A percentile compares a stretch with the other conserved stretches of the same genome.
Evolutionary conservation across 1,140 invertebrate species (phyloP).

Genomic region (Nasonia vitripennis): DNA sequence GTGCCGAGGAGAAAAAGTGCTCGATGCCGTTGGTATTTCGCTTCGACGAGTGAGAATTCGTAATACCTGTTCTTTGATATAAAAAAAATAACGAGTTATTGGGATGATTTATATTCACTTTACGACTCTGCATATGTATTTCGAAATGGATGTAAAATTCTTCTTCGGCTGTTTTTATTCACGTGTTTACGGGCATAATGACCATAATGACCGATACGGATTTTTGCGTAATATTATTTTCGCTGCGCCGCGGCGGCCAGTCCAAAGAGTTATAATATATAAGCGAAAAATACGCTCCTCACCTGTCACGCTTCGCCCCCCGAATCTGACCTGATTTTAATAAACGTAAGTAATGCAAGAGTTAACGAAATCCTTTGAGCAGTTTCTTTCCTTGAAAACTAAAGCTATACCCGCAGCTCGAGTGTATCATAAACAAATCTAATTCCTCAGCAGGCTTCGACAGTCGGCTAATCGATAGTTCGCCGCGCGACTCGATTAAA

Average conservation of each 20-base stretch:
- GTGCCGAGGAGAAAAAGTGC: background rate
- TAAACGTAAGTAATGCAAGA: background rate
- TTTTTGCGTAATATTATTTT: too few relatives aligned
- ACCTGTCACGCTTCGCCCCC: background rate
- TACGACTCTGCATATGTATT: background rate
- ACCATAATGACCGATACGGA: too few relatives aligned
- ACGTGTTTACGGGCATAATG: background rate
- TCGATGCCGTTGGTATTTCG: background rate
- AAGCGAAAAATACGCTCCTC: background rate
- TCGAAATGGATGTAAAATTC: background rate
- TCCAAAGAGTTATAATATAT: background rate
- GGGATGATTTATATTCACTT: background rate
- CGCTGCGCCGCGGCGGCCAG: background rate
- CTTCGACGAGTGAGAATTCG: background rate
- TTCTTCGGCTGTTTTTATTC: background rate
- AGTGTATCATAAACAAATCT: too few relatives aligned
- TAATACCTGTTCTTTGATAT: background rate
- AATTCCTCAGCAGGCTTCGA: too few relatives aligned
- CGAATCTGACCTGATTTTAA: conserved; percentile 11
- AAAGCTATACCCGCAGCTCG: too few relatives aligned
- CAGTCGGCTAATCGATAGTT: too few relatives aligned
- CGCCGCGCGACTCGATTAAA: too few relatives aligned
- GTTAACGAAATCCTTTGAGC: background rate
- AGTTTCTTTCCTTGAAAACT: background rate
- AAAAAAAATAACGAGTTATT: background rate